Percentiles rank a stretch among this genome's conserved stretches.
Conservation (phyloP, 2,797 vertebrate genomes). For the Oophaga sylvatica region DNA sequence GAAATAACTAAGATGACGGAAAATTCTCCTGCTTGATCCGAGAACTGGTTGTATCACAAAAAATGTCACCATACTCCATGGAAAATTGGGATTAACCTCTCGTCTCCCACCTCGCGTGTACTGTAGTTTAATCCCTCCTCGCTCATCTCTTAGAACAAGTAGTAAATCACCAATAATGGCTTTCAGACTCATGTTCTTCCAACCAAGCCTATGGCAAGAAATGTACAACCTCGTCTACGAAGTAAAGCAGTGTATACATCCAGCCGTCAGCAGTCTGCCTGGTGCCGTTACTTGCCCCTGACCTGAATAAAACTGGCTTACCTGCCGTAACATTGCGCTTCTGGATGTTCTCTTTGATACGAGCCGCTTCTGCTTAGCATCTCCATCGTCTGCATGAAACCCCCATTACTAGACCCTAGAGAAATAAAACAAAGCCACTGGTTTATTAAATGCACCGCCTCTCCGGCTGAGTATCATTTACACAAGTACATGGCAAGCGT, state of each 20-base stretch:
- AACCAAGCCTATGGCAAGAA: not conserved
- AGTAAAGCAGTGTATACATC: not conserved
- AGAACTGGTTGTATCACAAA: not conserved
- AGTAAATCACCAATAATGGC: not conserved
- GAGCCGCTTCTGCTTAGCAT: conserved; percentile 36
- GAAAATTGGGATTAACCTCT: not conserved
- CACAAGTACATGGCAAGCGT: not conserved
- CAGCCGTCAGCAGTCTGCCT: not conserved
- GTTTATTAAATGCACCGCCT: conserved; percentile 24
- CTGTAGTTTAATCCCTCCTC: not conserved
- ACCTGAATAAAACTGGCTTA: conserved; percentile 39
- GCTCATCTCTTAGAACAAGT: not conserved
- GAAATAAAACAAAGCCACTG: conserved; percentile 54
- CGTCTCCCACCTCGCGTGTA: not conserved
- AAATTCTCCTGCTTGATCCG: not conserved
- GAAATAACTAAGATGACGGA: not conserved
- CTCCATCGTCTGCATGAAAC: conserved; percentile 46
- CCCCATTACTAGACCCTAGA: conserved; percentile 51
- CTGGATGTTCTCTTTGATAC: conserved; percentile 53
- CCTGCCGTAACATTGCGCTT: conserved; percentile 45
- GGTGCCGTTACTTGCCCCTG: not conserved
- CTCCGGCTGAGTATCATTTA: not conserved
- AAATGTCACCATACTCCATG: not conserved
- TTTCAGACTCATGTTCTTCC: not conserved
- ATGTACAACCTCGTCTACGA: not conserved